These are phyloP conservation scores for Hestina assimilis DNA, from an alignment of 1,140 invertebrate species.

Conservation along the genomic window DNA sequence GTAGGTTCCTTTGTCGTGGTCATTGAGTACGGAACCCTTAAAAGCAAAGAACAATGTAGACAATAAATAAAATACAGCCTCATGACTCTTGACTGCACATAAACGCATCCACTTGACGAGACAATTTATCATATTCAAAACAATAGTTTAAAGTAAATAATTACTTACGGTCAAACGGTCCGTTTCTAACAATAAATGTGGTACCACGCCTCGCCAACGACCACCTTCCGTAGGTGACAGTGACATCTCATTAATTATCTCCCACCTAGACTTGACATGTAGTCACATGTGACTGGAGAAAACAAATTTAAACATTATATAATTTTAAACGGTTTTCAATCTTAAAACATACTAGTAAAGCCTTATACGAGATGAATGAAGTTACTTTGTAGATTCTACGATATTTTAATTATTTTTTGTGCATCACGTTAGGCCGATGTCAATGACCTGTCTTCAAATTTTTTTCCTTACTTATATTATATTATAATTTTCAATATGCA, in stretches of 20 bases:
- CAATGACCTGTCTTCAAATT: slow-evolving; percentile 21
- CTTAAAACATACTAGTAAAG: neutral
- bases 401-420: slow-evolving; percentile 33
- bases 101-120: no score
- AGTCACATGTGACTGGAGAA: slow-evolving; percentile 27
- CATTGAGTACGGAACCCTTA: no score
- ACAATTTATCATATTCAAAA: neutral
- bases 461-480: slow-evolving; percentile 20
- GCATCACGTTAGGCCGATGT: slow-evolving; percentile 25
- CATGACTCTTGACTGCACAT: no score
- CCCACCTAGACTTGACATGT: slow-evolving; percentile 38
- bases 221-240: slow-evolving; percentile 24
- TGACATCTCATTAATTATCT: slow-evolving; percentile 51
- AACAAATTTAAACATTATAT: neutral
- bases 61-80: no score
- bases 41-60: neutral
- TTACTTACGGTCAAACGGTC: slow-evolving; percentile 4
- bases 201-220: slow-evolving; percentile 8
- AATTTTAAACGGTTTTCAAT: neutral
- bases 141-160: neutral
- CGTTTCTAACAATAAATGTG: slow-evolving; percentile 17
- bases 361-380: neutral
- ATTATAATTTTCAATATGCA: slow-evolving; percentile 20
- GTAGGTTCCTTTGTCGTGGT: no score
- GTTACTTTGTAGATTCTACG: neutral